Conservation (phyloP, 1,140 invertebrate genomes). For the Hydropsyche tenuis region DNA sequence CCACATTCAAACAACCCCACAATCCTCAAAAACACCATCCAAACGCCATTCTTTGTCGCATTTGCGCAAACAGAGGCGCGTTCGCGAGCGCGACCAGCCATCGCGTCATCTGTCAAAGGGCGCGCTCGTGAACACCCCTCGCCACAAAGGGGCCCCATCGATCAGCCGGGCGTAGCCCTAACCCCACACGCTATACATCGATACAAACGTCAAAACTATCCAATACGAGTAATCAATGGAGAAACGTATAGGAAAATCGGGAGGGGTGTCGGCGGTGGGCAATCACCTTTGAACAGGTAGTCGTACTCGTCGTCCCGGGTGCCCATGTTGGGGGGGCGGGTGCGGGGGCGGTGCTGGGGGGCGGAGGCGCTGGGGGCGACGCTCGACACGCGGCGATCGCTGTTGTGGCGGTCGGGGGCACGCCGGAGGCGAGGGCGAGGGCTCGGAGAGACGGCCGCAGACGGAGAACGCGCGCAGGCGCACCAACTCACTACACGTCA, state of each 20-base stretch:
- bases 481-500: conserved; percentile 4
- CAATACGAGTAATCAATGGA: no score
- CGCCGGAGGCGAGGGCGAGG: conserved; percentile 14
- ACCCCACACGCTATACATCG: no score
- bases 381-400: not conserved
- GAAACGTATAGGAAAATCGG: no score
- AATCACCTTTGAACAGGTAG: conserved; percentile 99
- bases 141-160: not conserved
- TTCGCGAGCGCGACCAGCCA: not conserved
- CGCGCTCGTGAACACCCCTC: not conserved
- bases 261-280: not conserved
- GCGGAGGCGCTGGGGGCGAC: not conserved
- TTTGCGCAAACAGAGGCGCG: not conserved
- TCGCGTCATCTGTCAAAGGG: conserved; percentile 17
- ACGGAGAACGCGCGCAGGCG: not conserved
- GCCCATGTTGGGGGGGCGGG: conserved; percentile 90
- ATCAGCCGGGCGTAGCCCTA: not conserved
- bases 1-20: no score
- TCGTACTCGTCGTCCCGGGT: conserved; percentile 99
- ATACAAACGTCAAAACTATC: no score
- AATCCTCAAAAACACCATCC: no score
- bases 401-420: conserved; percentile 2
- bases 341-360: conserved; percentile 52
- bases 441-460: not conserved
- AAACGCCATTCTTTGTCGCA: no score